Evolutionary conservation across 2,113 vertebrate species (phyloP).

Genomic region (Mesitornis unicolor): DNA sequence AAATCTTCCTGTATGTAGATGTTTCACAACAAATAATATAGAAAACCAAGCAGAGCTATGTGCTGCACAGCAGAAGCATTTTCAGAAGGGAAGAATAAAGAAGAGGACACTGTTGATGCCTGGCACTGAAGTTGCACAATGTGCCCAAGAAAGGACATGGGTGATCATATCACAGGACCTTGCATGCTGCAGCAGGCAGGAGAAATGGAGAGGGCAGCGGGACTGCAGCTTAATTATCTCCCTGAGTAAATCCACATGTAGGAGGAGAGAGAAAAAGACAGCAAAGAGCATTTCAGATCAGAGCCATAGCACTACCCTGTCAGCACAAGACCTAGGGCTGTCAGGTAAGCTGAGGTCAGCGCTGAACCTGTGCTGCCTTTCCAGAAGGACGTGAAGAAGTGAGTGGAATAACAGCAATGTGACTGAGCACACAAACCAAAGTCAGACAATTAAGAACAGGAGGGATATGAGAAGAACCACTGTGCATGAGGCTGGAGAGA

Average conservation of each 20-base stretch:
- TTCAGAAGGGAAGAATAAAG: neutral
- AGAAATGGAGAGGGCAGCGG: neutral
- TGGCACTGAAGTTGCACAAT: neutral
- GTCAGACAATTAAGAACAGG: neutral
- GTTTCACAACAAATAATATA: neutral
- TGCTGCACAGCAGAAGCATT: neutral
- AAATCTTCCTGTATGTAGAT: neutral
- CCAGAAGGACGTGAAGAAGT: neutral
- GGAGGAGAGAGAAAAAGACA: neutral
- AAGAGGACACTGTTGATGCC: neutral
- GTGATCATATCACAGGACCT: neutral
- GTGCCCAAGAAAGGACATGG: neutral
- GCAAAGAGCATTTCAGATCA: neutral
- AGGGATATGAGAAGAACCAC: neutral
- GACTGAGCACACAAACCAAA: neutral
- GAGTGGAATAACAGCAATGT: neutral
- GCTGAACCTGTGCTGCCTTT: neutral
- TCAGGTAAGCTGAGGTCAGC: conserved; percentile 19
- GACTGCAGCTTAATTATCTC: neutral
- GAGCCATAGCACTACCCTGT: neutral
- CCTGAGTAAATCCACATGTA: neutral
- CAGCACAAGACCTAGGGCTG: neutral
- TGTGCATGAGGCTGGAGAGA: neutral
- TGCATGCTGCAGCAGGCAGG: neutral
- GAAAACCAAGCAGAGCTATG: neutral